A percentile compares a stretch with the other conserved stretches of the same genome.
Evolutionary conservation across 2,113 vertebrate species (phyloP).

Genomic region (Origma solitaria): DNA sequence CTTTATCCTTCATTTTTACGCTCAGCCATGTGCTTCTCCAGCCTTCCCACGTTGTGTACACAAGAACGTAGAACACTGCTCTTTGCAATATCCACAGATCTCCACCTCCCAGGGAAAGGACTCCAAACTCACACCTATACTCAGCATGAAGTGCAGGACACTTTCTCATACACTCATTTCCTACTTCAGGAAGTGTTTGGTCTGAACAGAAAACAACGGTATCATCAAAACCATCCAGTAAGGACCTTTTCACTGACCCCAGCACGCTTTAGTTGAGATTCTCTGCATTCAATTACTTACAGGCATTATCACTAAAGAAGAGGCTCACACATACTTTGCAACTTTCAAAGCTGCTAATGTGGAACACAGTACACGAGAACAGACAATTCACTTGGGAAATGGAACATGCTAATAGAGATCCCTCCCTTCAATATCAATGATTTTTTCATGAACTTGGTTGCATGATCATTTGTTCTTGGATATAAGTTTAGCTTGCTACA

Average conservation of each 20-base stretch:
- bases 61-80: neutral
- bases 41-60: neutral
- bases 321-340: neutral
- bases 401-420: neutral
- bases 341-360: neutral
- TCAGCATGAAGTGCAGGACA: neutral
- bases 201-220: neutral
- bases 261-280: neutral
- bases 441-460: neutral
- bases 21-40: neutral
- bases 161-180: neutral
- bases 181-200: neutral
- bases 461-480: neutral
- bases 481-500: neutral
- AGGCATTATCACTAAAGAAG: neutral
- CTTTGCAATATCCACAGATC: neutral
- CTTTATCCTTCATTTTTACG: slow-evolving; percentile 47
- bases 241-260: neutral
- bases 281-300: neutral
- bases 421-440: neutral
- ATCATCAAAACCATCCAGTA: neutral
- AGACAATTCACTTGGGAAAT: neutral
- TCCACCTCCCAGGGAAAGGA: neutral
- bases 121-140: neutral
- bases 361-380: neutral